Percentiles rank a stretch among this genome's conserved stretches.
These are phyloP conservation scores for Ceratoteleas bidentatus DNA, from an alignment of 1,140 invertebrate species.

Conservation along the genomic window DNA sequence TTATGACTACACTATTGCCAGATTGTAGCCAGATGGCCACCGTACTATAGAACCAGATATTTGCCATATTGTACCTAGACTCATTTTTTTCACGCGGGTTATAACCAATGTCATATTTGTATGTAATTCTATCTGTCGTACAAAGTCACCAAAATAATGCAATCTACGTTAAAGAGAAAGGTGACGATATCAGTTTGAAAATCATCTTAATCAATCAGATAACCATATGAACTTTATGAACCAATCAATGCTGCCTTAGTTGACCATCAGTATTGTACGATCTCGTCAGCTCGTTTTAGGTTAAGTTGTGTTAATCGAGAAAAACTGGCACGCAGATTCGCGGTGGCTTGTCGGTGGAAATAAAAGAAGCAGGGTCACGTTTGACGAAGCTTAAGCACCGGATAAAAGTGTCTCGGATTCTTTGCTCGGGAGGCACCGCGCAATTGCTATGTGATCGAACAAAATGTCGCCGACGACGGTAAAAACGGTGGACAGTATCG, in stretches of 20 bases:
- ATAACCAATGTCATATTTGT: no score
- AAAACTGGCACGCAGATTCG: conserved; percentile 7
- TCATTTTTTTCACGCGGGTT: no score
- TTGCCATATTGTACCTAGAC: no score
- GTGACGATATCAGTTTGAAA: no score
- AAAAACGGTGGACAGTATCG: conserved; percentile 68
- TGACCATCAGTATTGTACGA: neutral
- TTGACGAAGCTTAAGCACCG: conserved; percentile 14
- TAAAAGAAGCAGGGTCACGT: conserved; percentile 15
- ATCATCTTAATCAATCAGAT: neutral
- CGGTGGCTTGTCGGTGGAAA: conserved; percentile 13
- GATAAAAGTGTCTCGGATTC: conserved; percentile 49
- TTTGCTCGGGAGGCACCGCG: conserved; percentile 55
- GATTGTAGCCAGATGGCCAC: no score
- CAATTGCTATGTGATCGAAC: conserved; percentile 57
- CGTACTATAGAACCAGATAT: no score
- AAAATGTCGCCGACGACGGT: conserved; percentile 57
- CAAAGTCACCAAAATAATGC: no score
- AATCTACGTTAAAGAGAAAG: no score
- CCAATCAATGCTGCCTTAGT: neutral
- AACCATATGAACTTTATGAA: neutral
- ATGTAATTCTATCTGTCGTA: no score
- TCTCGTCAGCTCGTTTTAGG: neutral
- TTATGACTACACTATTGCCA: no score
- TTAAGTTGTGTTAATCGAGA: neutral